These are phyloP conservation scores for Ptychodera flava DNA, from an alignment of 35 echinoderm and acorn worm species.

Conservation along the genomic window DNA sequence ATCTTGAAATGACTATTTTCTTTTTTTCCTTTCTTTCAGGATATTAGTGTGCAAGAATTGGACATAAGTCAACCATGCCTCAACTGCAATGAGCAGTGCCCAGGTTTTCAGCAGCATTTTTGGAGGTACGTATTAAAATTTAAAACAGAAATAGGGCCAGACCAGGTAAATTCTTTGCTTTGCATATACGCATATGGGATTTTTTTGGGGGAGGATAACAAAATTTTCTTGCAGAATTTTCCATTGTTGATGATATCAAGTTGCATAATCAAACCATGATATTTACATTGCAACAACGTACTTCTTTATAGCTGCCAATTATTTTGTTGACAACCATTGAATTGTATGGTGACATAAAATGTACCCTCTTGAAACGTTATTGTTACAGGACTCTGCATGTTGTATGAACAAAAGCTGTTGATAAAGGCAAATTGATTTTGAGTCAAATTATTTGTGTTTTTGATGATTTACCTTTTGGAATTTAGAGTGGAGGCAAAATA, in stretches of 20 bases:
- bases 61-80: constrained; percentile 91
- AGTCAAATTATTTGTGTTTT: too few relatives aligned
- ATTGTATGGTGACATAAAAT: too few relatives aligned
- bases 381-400: too few relatives aligned
- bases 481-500: too few relatives aligned
- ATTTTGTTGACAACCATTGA: too few relatives aligned
- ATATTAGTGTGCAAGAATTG: constrained; percentile 74
- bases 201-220: background rate
- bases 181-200: background rate
- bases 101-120: constrained; percentile 88
- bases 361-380: too few relatives aligned
- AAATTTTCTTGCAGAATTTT: background rate
- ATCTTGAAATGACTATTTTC: background rate
- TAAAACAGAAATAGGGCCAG: background rate
- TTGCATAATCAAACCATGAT: background rate
- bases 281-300: background rate
- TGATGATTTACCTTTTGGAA: too few relatives aligned
- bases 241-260: background rate
- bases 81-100: constrained; percentile 84
- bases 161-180: background rate
- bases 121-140: constrained; percentile 72
- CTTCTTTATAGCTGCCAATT: too few relatives aligned
- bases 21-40: constrained; percentile 42
- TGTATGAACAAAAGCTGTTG: too few relatives aligned
- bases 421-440: too few relatives aligned